Conservation (phyloP, 2,888 invertebrate species). For the Clivina fossor region DNA sequence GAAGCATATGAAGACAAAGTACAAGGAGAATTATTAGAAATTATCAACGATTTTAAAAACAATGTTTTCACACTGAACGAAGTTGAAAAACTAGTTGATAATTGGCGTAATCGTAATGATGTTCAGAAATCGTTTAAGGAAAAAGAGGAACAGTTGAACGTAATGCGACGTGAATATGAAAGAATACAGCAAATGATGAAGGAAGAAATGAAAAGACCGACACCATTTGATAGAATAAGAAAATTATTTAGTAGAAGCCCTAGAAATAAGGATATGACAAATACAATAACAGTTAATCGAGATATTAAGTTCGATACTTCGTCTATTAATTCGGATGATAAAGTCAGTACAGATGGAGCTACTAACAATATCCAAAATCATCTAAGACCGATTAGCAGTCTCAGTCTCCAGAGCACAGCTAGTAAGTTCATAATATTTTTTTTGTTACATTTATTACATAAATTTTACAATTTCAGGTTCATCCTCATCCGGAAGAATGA, state of each 20-base stretch:
- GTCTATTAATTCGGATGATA: constrained; percentile 14
- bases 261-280: constrained; percentile 51
- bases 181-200: constrained; percentile 78
- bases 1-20: constrained; percentile 55
- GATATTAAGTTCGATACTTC: constrained; percentile 39
- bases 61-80: constrained; percentile 83
- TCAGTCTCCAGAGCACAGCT: constrained; percentile 68
- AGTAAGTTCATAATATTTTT: constrained; percentile 58
- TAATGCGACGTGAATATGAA: constrained; percentile 80
- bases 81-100: constrained; percentile 81
- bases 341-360: constrained; percentile 7
- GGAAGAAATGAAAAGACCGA: constrained; percentile 72
- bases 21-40: constrained; percentile 81
- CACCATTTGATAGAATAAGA: constrained; percentile 77
- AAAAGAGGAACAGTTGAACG: constrained; percentile 78
- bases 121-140: constrained; percentile 84
- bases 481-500: constrained; percentile 76
- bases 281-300: constrained; percentile 28
- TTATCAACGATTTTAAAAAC: constrained; percentile 86
- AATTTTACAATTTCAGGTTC: constrained; percentile 58
- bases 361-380: constrained; percentile 31
- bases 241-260: constrained; percentile 73
- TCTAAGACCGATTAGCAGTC: constrained; percentile 66
- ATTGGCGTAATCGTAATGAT: constrained; percentile 85
- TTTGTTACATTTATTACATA: constrained; percentile 20